Base-by-base conservation (phyloP, 2,113 vertebrate species). In the Taurulus bubalis region DNA sequence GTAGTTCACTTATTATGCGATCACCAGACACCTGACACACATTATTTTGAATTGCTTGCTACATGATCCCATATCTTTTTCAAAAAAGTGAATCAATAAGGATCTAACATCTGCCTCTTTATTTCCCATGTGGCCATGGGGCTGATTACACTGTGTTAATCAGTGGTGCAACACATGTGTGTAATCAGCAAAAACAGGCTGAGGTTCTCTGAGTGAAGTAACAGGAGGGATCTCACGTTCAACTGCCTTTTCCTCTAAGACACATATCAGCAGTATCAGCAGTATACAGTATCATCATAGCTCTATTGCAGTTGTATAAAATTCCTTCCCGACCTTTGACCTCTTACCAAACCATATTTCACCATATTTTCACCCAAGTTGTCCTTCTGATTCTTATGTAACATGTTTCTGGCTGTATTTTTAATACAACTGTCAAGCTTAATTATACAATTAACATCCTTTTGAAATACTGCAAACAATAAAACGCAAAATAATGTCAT, bases 131-230 rank as follows among this genome's bases (percentile, higher is more conserved):
- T 75, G 90, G 75, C 85, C n/a, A 1, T 2, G 55, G 75, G 71
- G 82, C 73, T 92, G 88, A 93, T 94, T 90, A 88, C 77, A 42
- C 51, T 55, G 77, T 86, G 86, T 85, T 91, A 86, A 93, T 92
- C 84, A 86, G 66, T 34, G 64, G 68, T 62, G 69, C 59, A 87
- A 71, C 83, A 83, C 78, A 59, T 38, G 42, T 55, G 51, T 71
- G 63, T 78, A 68, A 89, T 92, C 86, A 91, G 78, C 78, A 82
- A 71, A 85, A 86, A 75, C 71, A 75, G n/a, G 30, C 65, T 34
- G 55, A 66, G 55, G 34, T 34, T 47, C 34, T 59, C 51, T 20
- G 71, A 87, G 56, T 62, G 38, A 72, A 87, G 60, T 79, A 76
- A 49, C 73, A 75, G 58, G 53, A 84, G 65, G 56, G 15, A 38